These are phyloP conservation scores for Acronicta psi DNA, from an alignment of 2,888 invertebrate genomes.

Conservation along the genomic window DNA sequence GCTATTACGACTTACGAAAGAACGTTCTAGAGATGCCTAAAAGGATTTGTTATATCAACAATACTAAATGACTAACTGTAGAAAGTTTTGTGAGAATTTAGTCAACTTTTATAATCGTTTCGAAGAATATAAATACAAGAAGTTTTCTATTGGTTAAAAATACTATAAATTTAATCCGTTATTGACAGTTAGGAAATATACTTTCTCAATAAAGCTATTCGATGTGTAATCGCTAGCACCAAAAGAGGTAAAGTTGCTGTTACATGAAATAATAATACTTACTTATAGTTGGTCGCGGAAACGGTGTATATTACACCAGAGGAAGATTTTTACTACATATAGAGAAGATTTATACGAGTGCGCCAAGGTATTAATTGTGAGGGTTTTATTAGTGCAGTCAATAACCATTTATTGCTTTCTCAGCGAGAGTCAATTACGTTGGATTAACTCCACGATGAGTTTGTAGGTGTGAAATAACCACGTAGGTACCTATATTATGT, in stretches of 20 bases:
- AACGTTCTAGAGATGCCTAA: too few relatives aligned
- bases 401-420: constrained; percentile 83
- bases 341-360: constrained; percentile 58
- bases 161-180: neutral
- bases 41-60: too few relatives aligned
- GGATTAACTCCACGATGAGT: constrained; percentile 77
- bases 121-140: too few relatives aligned
- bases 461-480: constrained; percentile 67
- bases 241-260: constrained; percentile 10
- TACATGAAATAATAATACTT: constrained; percentile 26
- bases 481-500: constrained; percentile 20
- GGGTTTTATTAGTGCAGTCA: constrained; percentile 81
- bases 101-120: too few relatives aligned
- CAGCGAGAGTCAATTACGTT: constrained; percentile 83
- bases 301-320: constrained; percentile 41
- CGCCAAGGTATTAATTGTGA: constrained; percentile 75
- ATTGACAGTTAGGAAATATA: neutral
- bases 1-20: too few relatives aligned
- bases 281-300: constrained; percentile 31
- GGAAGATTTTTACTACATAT: constrained; percentile 43
- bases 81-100: too few relatives aligned
- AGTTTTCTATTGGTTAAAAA: neutral
- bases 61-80: too few relatives aligned
- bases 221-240: constrained; percentile 17
- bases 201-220: constrained; percentile 15